Conservation (phyloP, 2,888 invertebrate genomes). For the Matsumyia berberina region DNA sequence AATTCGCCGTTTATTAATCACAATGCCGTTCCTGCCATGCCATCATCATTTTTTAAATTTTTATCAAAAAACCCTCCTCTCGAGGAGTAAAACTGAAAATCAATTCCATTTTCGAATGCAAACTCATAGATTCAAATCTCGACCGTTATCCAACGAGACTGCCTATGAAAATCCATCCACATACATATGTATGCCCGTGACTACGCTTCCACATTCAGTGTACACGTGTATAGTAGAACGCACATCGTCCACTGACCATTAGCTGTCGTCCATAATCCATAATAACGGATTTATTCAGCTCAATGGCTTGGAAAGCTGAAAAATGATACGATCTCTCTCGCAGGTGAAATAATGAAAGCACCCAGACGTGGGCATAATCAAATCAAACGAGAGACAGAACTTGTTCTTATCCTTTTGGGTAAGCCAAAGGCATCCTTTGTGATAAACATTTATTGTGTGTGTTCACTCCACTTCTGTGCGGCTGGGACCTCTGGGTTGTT, state of each 20-base stretch:
- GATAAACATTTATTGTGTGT: slow-evolving; percentile 56
- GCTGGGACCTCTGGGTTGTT: slow-evolving; percentile 37
- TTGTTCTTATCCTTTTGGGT: slow-evolving; percentile 32
- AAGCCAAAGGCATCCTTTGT: slow-evolving; percentile 32
- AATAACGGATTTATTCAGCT: slow-evolving; percentile 69
- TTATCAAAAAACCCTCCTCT: too few species aligned
- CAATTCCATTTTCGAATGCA: not conserved
- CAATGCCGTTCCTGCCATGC: too few species aligned
- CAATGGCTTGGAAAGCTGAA: slow-evolving; percentile 72
- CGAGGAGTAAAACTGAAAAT: not conserved
- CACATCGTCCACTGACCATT: slow-evolving; percentile 55
- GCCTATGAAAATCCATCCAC: not conserved
- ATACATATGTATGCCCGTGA: not conserved
- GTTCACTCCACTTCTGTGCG: not conserved
- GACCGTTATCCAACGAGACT: not conserved
- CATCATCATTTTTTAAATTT: too few species aligned
- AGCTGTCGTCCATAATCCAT: slow-evolving; percentile 67
- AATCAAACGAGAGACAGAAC: slow-evolving; percentile 57
- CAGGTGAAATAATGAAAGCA: slow-evolving; percentile 68
- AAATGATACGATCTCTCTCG: slow-evolving; percentile 68
- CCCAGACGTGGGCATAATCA: slow-evolving; percentile 51
- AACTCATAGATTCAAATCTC: not conserved
- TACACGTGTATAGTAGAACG: too few species aligned
- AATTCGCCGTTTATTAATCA: too few species aligned
- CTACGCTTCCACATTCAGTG: too few species aligned